Conservation (phyloP, 2,113 vertebrate genomes). For the Salminus brasiliensis region DNA sequence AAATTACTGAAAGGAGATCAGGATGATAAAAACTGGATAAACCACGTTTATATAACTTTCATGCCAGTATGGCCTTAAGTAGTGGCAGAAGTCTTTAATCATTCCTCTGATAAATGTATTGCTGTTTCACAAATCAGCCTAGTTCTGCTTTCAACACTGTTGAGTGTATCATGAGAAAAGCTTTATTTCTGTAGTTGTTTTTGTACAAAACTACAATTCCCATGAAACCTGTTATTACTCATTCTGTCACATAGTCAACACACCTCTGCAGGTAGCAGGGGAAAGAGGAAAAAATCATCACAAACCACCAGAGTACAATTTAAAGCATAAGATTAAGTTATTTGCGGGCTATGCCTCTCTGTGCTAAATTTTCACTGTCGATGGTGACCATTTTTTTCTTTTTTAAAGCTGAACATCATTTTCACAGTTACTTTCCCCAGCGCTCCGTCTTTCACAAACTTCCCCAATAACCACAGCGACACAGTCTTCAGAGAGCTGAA, state of each 20-base stretch:
- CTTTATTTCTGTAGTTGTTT: background rate
- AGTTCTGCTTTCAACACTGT: background rate
- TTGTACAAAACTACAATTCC: background rate
- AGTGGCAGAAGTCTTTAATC: background rate
- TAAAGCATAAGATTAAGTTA: constrained; percentile 60
- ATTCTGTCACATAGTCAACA: background rate
- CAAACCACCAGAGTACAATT: constrained; percentile 45
- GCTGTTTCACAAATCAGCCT: background rate
- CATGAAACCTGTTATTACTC: background rate
- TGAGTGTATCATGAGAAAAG: background rate
- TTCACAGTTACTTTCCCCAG: background rate
- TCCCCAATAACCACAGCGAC: background rate
- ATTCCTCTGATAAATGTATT: background rate
- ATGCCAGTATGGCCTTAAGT: background rate
- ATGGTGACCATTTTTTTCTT: constrained; percentile 30
- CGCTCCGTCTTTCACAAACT: background rate
- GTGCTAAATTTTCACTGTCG: constrained; percentile 47
- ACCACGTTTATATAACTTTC: background rate
- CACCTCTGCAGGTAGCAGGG: background rate
- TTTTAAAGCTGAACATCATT: no score
- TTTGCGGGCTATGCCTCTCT: constrained; percentile 52
- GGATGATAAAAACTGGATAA: background rate
- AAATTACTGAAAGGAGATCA: no score
- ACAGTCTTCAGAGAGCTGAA: constrained; percentile 33
- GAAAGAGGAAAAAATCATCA: constrained; percentile 47